These are phyloP conservation scores for Tetramorium alpestre DNA, from an alignment of 1,140 invertebrate species.

Conservation along the genomic window DNA sequence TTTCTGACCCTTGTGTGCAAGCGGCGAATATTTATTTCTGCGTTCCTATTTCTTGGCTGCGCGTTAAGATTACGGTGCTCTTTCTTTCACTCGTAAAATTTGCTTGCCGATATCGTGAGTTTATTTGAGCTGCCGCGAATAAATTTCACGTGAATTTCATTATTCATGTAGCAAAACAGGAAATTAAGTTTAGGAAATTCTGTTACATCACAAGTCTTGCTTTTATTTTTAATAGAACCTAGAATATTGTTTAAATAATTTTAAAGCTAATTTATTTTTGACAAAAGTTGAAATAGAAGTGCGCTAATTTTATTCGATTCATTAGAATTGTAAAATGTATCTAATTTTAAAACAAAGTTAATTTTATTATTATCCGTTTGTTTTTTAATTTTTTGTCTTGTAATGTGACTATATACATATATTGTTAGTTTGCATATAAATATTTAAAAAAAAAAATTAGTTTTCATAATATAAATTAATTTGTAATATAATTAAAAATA, in stretches of 20 bases:
- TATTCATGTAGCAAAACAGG: not conserved
- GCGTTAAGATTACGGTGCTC: not conserved
- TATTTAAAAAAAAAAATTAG: too few relatives aligned
- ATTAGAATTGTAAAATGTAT: too few relatives aligned
- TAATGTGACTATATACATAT: too few relatives aligned
- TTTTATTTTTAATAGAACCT: not conserved
- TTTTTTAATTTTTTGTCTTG: too few relatives aligned
- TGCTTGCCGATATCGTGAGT: not conserved
- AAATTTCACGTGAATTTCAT: conserved; percentile 4
- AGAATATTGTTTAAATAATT: not conserved
- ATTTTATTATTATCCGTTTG: too few relatives aligned
- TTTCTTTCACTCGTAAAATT: conserved; percentile 8
- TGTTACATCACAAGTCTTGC: not conserved
- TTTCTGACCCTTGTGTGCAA: not conserved
- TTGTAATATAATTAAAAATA: too few relatives aligned
- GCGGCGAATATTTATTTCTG: conserved; percentile 29
- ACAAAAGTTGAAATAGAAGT: not conserved
- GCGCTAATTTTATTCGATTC: too few relatives aligned
- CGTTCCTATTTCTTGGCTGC: conserved; percentile 1
- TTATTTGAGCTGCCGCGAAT: not conserved
- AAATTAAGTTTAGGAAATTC: not conserved
- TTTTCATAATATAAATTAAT: too few relatives aligned
- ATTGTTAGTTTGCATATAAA: too few relatives aligned
- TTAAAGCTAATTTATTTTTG: not conserved
- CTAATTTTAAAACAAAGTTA: too few relatives aligned